phyloP scores from a whole-genome alignment of 2,113 vertebrate species.

The Ailuropoda melanoleuca region DNA sequence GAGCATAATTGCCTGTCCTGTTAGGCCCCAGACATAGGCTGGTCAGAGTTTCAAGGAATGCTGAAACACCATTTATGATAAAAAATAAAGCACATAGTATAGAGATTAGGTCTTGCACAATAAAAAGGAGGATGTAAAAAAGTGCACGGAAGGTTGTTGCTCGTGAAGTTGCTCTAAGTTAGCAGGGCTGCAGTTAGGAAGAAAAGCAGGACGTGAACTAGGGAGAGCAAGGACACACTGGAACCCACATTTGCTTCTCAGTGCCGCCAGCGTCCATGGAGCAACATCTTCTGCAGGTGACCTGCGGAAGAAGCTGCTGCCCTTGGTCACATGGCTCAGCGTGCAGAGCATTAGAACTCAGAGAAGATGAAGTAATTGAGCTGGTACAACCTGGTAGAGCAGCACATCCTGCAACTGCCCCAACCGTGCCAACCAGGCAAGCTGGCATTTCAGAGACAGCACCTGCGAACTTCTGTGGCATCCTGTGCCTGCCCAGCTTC shows the following conservation, averaged over 20 bases:
- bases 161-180: not conserved
- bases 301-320: not conserved
- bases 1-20: not conserved
- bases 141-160: not conserved
- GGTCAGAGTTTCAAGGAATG: not conserved
- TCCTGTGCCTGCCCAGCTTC: not conserved
- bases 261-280: not conserved
- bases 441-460: not conserved
- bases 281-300: not conserved
- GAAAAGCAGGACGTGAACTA: not conserved
- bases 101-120: not conserved
- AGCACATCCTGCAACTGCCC: not conserved
- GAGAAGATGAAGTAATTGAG: not conserved
- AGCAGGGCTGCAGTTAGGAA: not conserved
- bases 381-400: accelerated
- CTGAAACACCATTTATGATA: not conserved
- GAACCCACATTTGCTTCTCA: not conserved
- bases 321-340: not conserved
- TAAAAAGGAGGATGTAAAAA: accelerated
- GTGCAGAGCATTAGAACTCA: accelerated
- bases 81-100: accelerated
- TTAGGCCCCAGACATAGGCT: not conserved
- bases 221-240: not conserved
- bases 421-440: too few species aligned
- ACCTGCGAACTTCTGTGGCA: not conserved